phyloP scores from a whole-genome alignment of 2,888 invertebrate genomes.

The Yponomeuta sedellus region DNA sequence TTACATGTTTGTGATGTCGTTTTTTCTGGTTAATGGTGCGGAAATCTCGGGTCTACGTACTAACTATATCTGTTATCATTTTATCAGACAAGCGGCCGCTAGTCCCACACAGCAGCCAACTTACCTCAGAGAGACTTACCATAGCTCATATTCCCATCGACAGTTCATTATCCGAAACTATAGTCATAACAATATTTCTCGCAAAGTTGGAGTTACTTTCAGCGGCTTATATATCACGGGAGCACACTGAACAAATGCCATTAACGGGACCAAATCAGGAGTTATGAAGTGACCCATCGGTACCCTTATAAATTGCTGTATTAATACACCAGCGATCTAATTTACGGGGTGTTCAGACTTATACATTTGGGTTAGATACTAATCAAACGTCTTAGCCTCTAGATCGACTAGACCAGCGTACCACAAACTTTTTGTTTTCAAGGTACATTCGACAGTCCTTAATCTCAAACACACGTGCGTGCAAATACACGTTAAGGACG shows the following conservation, averaged over 20 bases:
- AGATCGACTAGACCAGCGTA: background rate
- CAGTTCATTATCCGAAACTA: background rate
- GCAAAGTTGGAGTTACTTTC: constrained; percentile 1
- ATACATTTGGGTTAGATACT: background rate
- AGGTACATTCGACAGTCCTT: background rate
- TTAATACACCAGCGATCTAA: constrained; percentile 33
- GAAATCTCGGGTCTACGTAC: too few species aligned
- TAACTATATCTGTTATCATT: too few species aligned
- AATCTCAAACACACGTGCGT: background rate
- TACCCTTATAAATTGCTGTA: constrained; percentile 47
- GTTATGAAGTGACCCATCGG: constrained; percentile 56
- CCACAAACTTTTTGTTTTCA: background rate
- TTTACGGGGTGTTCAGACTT: constrained; percentile 31
- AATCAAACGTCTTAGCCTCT: too few species aligned
- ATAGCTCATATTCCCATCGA: background rate
- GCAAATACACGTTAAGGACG: too few species aligned
- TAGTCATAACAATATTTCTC: background rate
- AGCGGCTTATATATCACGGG: constrained; percentile 9
- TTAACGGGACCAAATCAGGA: constrained; percentile 56
- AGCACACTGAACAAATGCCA: constrained; percentile 40
- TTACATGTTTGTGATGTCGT: too few species aligned
- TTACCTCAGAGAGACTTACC: too few species aligned
- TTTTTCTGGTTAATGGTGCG: too few species aligned
- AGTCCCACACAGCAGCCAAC: too few species aligned
- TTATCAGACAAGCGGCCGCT: too few species aligned